A percentile compares a stretch with the other conserved stretches of the same genome.
These are phyloP conservation scores for Fratercula arctica DNA, from an alignment of 2,797 vertebrate genomes.

Conservation along the genomic window DNA sequence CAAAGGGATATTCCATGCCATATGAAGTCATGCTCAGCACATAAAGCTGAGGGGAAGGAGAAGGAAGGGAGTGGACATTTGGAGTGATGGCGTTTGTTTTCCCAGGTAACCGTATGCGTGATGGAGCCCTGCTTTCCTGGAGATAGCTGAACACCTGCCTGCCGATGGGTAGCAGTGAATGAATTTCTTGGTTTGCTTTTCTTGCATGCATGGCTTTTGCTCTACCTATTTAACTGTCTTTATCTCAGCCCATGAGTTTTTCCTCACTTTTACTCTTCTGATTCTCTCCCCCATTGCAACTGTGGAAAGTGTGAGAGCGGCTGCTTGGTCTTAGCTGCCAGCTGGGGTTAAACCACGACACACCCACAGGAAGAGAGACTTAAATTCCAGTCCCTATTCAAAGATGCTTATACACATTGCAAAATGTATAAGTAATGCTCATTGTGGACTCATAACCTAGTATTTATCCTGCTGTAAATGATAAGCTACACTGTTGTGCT, in stretches of 20 bases:
- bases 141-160: background rate
- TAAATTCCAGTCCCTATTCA: background rate
- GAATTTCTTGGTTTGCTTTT: background rate
- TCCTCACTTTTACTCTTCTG: background rate
- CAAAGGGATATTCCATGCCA: background rate
- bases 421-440: background rate
- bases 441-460: background rate
- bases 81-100: background rate
- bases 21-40: background rate
- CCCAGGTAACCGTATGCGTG: background rate
- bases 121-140: background rate
- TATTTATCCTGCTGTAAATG: background rate
- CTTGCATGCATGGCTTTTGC: background rate
- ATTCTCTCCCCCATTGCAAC: background rate
- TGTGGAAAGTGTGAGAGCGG: background rate
- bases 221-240: background rate
- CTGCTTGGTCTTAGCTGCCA: background rate
- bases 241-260: background rate
- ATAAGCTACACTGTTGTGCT: background rate
- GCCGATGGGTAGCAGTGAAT: background rate
- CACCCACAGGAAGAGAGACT: background rate
- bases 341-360: background rate
- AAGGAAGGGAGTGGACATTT: background rate
- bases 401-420: background rate
- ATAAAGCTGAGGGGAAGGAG: background rate